Conservation (phyloP, 2,888 invertebrate species). For the Tuta absoluta region DNA sequence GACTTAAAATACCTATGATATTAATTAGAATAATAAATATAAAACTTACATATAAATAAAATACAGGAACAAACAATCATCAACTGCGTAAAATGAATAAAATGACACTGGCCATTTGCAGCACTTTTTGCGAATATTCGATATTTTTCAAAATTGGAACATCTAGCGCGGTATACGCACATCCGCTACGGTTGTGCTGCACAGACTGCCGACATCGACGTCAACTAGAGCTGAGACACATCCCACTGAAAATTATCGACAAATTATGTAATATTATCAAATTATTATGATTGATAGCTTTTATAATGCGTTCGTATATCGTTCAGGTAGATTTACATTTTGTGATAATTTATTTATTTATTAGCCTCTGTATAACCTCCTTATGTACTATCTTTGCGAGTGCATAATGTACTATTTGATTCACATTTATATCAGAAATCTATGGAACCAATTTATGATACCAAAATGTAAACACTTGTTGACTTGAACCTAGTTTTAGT, state of each 20-base stretch:
- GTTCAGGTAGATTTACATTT: not conserved
- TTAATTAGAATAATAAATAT: not conserved
- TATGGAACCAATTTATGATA: too few species aligned
- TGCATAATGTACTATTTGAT: too few species aligned
- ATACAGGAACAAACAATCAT: conserved; percentile 5
- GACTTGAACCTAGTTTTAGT: too few species aligned
- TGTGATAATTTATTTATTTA: too few species aligned
- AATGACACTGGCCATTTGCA: conserved; percentile 33
- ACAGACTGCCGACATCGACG: conserved; percentile 62
- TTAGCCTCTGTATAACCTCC: too few species aligned
- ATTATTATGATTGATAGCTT: not conserved
- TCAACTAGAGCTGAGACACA: conserved; percentile 54
- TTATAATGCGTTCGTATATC: too few species aligned
- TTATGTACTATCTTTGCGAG: too few species aligned
- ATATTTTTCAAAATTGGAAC: conserved; percentile 37
- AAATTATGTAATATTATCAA: conserved; percentile 10
- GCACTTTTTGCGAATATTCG: conserved; percentile 23
- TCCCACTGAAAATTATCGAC: conserved; percentile 28
- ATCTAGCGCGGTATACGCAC: conserved; percentile 54
- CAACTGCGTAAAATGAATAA: not conserved
- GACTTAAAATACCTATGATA: not conserved
- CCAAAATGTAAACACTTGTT: too few species aligned
- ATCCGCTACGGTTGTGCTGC: conserved; percentile 57
- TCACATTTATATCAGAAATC: too few species aligned
- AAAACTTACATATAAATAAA: conserved; percentile 22